Conservation (phyloP, 2,888 invertebrate genomes). For the Pristionchus maxplancki region DNA sequence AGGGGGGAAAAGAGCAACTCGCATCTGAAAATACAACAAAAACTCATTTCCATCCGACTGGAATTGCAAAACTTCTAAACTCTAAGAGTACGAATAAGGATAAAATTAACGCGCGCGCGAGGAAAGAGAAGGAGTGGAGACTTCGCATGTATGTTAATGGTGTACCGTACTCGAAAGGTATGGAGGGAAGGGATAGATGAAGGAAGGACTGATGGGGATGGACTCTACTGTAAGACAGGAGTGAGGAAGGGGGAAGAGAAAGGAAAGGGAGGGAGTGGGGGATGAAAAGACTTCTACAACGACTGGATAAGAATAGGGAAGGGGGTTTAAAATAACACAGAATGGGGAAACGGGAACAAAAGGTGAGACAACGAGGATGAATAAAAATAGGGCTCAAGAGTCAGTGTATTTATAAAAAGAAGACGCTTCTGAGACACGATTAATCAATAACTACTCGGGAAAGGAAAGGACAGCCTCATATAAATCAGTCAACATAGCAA, state of each 20-base stretch:
- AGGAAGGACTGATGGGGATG: background rate
- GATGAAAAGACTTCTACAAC: background rate
- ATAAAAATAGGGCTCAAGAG: background rate
- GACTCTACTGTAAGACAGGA: background rate
- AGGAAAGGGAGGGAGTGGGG: background rate
- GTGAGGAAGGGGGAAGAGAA: background rate
- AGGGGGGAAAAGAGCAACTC: background rate
- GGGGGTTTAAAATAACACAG: background rate
- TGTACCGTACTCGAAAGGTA: constrained; percentile 31
- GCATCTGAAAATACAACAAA: constrained; percentile 17
- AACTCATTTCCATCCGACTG: background rate
- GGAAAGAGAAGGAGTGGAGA: background rate
- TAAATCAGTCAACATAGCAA: constrained; percentile 27
- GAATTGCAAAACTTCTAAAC: background rate
- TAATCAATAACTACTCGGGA: background rate
- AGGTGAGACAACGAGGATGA: background rate
- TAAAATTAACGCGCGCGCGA: background rate
- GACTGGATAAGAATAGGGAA: background rate
- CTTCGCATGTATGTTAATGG: background rate
- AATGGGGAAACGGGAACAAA: background rate
- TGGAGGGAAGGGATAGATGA: background rate
- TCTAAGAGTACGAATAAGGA: background rate
- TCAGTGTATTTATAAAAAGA: background rate
- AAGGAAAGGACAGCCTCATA: background rate
- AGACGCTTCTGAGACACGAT: background rate